Evolutionary conservation across 1,140 invertebrate species (phyloP), one percentile per base, ranked within the genome.

Genomic region (Aphidius gifuensis): DNA sequence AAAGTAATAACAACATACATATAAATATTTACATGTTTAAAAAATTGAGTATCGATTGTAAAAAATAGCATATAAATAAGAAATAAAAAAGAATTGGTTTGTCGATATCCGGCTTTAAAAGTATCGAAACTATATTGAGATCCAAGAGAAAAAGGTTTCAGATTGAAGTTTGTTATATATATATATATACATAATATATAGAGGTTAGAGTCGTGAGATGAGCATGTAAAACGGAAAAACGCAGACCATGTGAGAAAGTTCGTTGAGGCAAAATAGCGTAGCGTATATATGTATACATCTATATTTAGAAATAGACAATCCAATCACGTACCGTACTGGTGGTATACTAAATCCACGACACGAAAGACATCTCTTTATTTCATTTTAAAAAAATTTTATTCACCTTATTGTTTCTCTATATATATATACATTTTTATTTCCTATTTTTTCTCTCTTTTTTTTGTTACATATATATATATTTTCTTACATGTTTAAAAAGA

Each of bases 261-360:
- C 2, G 48, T 50, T 7, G 11, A 23, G 3, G 48, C 7, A 23
- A 8, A 21, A 6, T 9, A 21, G 23, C 23, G 6, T 54, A 54
- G n/a, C 23, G 6, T 54, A 54, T 43, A 54, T 43, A 54, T 54
- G 23, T 16, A 54, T 16, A 32, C 2, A 32, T 32, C 2, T 39
- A 55, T 53, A 53, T 53, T 4, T 38, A 55, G 5, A 23, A 43
- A 55, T 55, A 55, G 39, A 32, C 21, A 51, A 51, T 51, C 49
- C 49, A 51, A 51, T 51, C 49, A 51, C 49, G 49, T 51, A 23
- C 49, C 3, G 49, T 11, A 38, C 32, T 32, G 32, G 47, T 51
- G 9, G 49, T 51, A 23, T 51, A 51, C 49, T 5, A 23, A 51
- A 51, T 51, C 49, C 21, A 51, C 23, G 49, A 51, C 49, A 51